phyloP scores from a whole-genome alignment of 2,888 invertebrate species.

The Oeneis ivallda region DNA sequence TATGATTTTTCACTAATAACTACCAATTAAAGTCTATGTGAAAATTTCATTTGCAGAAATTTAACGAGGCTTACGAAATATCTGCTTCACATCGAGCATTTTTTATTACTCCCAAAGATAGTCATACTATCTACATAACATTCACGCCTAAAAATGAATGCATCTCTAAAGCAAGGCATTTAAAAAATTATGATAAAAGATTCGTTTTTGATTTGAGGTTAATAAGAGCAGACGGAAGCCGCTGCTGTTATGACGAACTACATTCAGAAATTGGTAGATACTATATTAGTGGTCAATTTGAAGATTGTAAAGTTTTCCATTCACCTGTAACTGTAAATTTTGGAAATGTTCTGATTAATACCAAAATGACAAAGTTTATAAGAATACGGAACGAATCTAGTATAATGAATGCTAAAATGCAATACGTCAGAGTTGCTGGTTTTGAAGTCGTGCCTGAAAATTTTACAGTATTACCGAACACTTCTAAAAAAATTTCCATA shows the following conservation, averaged over 20 bases:
- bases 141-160: conserved; percentile 69
- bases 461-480: conserved; percentile 62
- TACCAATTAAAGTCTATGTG: background rate
- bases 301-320: conserved; percentile 71
- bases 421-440: conserved; percentile 62
- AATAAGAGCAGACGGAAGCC: conserved; percentile 60
- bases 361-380: conserved; percentile 59
- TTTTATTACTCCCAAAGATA: conserved; percentile 49
- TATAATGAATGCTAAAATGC: conserved; percentile 60
- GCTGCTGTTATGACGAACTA: conserved; percentile 64
- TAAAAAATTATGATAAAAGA: conserved; percentile 54
- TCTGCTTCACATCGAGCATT: conserved; percentile 75
- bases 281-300: conserved; percentile 81
- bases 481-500: conserved; percentile 53
- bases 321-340: conserved; percentile 72
- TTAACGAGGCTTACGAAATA: conserved; percentile 66
- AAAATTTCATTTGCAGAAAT: conserved; percentile 55
- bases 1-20: background rate
- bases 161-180: conserved; percentile 59
- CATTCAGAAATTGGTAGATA: conserved; percentile 76
- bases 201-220: conserved; percentile 70
- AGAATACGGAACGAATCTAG: conserved; percentile 71
- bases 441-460: conserved; percentile 64
- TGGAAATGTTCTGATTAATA: conserved; percentile 65
- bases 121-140: conserved; percentile 55